Evolutionary conservation across 2,888 invertebrate genomes (phyloP).

Genomic region (Philhelius pedissequus): DNA sequence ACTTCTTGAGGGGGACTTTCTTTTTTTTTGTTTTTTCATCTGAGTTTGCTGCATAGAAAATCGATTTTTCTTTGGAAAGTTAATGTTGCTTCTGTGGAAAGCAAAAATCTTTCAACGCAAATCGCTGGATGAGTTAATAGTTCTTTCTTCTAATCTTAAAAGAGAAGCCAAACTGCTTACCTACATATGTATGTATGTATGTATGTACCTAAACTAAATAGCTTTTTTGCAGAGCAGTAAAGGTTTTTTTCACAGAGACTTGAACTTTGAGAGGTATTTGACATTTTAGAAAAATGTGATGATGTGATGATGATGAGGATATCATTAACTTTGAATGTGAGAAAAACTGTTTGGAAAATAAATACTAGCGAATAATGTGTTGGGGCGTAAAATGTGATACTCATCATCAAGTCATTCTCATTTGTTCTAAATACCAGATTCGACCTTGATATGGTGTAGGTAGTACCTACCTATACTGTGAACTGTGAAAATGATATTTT

Average conservation of each 20-base stretch:
- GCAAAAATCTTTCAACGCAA: slow-evolving; percentile 1
- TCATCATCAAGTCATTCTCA: not conserved
- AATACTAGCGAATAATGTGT: not conserved
- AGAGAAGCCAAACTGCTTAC: slow-evolving; percentile 36
- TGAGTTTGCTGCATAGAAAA: slow-evolving; percentile 25
- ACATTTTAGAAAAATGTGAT: not conserved
- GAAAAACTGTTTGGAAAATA: not conserved
- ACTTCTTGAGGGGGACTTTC: not conserved
- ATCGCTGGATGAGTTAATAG: slow-evolving; percentile 31
- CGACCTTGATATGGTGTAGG: not conserved
- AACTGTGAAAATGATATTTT: not conserved
- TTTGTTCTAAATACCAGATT: not conserved
- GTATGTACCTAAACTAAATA: not conserved
- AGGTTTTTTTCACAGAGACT: not conserved
- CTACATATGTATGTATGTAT: too few species aligned
- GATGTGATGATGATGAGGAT: not conserved
- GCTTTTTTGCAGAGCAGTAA: not conserved
- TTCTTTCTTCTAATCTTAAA: slow-evolving; percentile 36
- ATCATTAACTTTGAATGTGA: not conserved
- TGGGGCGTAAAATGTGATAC: not conserved
- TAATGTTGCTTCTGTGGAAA: not conserved
- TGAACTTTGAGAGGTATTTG: slow-evolving; percentile 34
- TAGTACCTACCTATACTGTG: too few species aligned
- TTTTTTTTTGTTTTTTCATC: not conserved
- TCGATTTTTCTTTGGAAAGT: slow-evolving; percentile 48